A percentile compares a stretch with the other conserved stretches of the same genome.
These are phyloP conservation scores for Calosoma granatense DNA, from an alignment of 1,140 invertebrate genomes.

Conservation along the genomic window DNA sequence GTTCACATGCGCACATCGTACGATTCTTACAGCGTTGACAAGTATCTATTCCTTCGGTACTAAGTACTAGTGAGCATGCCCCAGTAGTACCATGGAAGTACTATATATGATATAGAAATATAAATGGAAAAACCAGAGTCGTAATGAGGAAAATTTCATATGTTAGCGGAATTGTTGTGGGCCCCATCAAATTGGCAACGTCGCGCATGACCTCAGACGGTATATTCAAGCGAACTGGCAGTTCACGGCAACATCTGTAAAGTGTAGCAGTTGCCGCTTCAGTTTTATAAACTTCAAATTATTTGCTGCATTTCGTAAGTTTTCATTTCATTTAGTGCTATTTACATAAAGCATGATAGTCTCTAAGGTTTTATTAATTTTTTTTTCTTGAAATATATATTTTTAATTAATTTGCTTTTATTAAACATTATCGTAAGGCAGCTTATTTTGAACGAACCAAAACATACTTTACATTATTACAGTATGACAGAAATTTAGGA, in stretches of 20 bases:
- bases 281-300: not conserved
- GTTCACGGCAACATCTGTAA: not conserved
- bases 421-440: too few species aligned
- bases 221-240: not conserved
- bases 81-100: not conserved
- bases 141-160: not conserved
- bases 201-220: not conserved
- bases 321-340: too few species aligned
- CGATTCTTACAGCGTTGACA: not conserved
- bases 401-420: too few species aligned
- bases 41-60: not conserved
- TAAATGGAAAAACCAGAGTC: not conserved
- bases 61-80: not conserved
- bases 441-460: too few species aligned
- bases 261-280: not conserved
- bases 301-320: not conserved
- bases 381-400: too few species aligned
- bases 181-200: not conserved
- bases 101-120: not conserved
- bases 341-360: too few species aligned
- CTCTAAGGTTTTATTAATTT: too few species aligned
- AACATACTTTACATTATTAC: too few species aligned
- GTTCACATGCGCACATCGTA: not conserved
- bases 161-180: not conserved
- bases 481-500: too few species aligned